Evolutionary conservation across 64 coral and sea anemone genomes (phyloP).

Genomic region (Pocillopora verrucosa): DNA sequence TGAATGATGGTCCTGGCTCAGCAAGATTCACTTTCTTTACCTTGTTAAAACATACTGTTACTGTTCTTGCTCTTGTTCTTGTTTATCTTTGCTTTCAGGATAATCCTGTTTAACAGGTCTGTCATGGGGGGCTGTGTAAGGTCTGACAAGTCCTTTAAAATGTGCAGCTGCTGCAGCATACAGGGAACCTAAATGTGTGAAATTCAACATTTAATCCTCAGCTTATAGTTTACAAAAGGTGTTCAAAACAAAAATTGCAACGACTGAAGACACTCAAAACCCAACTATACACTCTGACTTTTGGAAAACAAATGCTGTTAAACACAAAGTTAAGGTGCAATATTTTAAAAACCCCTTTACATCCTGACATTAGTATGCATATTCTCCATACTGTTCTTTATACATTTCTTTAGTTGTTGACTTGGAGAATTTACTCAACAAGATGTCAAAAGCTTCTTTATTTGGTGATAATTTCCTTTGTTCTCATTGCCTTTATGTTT

Average conservation of each 20-base stretch:
- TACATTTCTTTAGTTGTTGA: too few species aligned
- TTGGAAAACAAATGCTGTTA: too few species aligned
- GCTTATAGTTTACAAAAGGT: background rate
- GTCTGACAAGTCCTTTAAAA: slow-evolving; percentile 79
- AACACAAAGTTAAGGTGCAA: too few species aligned
- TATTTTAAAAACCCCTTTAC: too few species aligned
- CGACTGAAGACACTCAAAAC: too few species aligned
- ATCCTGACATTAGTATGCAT: too few species aligned
- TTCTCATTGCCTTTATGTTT: background rate
- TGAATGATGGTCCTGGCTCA: slow-evolving; percentile 21
- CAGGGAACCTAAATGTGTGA: slow-evolving; percentile 58
- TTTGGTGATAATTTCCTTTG: too few species aligned
- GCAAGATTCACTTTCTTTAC: slow-evolving; percentile 25
- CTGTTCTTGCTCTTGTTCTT: slow-evolving; percentile 44
- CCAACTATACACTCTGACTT: too few species aligned
- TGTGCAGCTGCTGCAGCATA: slow-evolving; percentile 72
- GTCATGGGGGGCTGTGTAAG: slow-evolving; percentile 77
- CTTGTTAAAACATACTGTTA: slow-evolving; percentile 15
- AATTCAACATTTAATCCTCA: background rate
- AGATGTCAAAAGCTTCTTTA: too few species aligned
- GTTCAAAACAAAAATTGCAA: background rate
- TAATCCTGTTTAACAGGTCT: slow-evolving; percentile 60
- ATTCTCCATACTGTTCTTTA: too few species aligned
- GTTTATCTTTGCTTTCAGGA: slow-evolving; percentile 50
- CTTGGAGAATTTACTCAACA: too few species aligned